Percentiles rank a stretch among this genome's conserved stretches.
These are phyloP conservation scores for Ispidina lecontei DNA, from an alignment of 2,797 vertebrate species.

Conservation along the genomic window DNA sequence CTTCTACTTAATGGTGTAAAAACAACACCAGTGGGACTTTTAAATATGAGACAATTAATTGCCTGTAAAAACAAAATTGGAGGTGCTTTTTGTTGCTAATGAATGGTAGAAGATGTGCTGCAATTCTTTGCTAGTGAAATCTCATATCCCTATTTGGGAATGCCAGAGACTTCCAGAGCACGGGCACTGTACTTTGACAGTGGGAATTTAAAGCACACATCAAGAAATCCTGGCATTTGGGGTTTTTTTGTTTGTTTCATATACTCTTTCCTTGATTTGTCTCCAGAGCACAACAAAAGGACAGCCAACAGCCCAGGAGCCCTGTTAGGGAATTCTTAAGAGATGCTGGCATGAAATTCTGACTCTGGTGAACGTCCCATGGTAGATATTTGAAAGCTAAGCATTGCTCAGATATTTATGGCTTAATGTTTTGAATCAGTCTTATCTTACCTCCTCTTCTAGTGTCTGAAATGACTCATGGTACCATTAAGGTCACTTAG, in stretches of 20 bases:
- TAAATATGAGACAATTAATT: neutral
- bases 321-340: neutral
- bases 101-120: neutral
- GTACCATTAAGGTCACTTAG: neutral
- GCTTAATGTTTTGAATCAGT: neutral
- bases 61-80: neutral
- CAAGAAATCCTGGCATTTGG: neutral
- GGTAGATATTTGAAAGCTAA: neutral
- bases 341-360: neutral
- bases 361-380: neutral
- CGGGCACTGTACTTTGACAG: neutral
- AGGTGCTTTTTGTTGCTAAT: neutral
- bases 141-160: neutral
- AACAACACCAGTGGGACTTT: neutral
- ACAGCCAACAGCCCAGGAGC: neutral
- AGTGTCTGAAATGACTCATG: neutral
- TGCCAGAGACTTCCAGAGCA: neutral
- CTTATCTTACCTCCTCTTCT: neutral
- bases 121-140: neutral
- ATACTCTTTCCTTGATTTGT: conserved; percentile 15
- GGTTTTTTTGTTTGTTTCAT: neutral
- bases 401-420: neutral
- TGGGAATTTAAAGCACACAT: neutral
- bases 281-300: neutral
- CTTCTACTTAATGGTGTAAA: neutral